Evolutionary conservation across 2,888 invertebrate species (phyloP).

Genomic region (Physocephala rufipes): DNA sequence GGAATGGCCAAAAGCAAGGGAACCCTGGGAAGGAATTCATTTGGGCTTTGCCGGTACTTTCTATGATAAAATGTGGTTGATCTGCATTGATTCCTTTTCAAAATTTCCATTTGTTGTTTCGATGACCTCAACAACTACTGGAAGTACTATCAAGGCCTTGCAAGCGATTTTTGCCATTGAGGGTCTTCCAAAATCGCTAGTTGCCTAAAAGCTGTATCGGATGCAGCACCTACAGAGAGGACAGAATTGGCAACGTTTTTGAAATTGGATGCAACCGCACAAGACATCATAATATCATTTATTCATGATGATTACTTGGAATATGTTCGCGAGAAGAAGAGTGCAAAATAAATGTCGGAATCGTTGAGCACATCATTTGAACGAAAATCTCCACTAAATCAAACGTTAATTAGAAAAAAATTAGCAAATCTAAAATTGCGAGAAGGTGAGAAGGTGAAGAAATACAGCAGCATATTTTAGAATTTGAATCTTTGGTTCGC

Average conservation of each 20-base stretch:
- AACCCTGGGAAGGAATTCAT: constrained; percentile 60
- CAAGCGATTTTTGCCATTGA: constrained; percentile 47
- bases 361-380: constrained; percentile 13
- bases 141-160: constrained; percentile 35
- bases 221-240: too few species aligned
- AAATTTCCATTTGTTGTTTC: constrained; percentile 62
- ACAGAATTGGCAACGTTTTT: too few species aligned
- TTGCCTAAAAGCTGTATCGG: constrained; percentile 50
- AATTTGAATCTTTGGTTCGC: too few species aligned
- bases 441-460: too few species aligned
- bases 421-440: too few species aligned
- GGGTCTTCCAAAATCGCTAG: constrained; percentile 45
- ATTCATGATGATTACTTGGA: too few species aligned
- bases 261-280: too few species aligned
- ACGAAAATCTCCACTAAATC: constrained; percentile 40
- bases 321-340: too few species aligned
- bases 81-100: constrained; percentile 60
- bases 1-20: constrained; percentile 46
- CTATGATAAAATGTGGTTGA: constrained; percentile 51
- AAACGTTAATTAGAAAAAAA: too few species aligned
- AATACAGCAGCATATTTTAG: too few species aligned
- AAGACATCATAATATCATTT: too few species aligned
- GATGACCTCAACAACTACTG: constrained; percentile 4
- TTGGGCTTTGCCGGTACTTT: constrained; percentile 64
- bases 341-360: not conserved